Percentiles rank a stretch among this genome's conserved stretches.
Conservation (phyloP, 2,797 vertebrate species). For the Anabas testudineus region DNA sequence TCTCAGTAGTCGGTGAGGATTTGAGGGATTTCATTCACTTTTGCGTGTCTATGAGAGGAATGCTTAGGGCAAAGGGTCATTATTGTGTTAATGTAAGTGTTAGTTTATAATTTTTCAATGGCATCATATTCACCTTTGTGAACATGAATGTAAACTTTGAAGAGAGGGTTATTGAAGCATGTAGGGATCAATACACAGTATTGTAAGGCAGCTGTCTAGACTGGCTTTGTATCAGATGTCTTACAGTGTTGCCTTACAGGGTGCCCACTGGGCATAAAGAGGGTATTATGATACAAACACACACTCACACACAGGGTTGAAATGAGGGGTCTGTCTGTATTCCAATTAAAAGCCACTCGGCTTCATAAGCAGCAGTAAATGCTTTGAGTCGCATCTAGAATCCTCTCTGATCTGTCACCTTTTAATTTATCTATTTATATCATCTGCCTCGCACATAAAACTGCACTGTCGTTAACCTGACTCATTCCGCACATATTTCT, state of each 20-base stretch:
- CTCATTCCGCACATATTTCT: constrained; percentile 39
- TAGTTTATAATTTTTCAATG: constrained; percentile 53
- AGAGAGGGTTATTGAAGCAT: constrained; percentile 66
- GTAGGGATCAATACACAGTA: constrained; percentile 73
- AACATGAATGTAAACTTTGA: constrained; percentile 55
- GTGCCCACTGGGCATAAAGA: constrained; percentile 55
- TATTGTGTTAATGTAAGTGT: constrained; percentile 42
- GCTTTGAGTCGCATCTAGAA: constrained; percentile 43
- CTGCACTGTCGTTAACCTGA: constrained; percentile 52
- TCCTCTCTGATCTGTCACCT: constrained; percentile 39
- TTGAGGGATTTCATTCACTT: constrained; percentile 33
- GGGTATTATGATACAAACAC: constrained; percentile 50
- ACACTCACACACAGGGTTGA: constrained; percentile 31
- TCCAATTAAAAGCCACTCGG: constrained; percentile 67
- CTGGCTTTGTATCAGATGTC: constrained; percentile 71
- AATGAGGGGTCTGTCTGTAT: constrained; percentile 53
- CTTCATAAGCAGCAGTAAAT: constrained; percentile 58
- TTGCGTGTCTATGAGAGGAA: constrained; percentile 6
- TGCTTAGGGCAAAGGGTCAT: constrained; percentile 57
- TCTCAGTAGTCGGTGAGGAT: constrained; percentile 25
- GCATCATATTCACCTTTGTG: constrained; percentile 53
- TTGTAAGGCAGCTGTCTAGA: constrained; percentile 78
- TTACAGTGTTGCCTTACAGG: constrained; percentile 59
- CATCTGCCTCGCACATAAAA: constrained; percentile 65
- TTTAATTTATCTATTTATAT: constrained; percentile 60